Evolutionary conservation across 2,113 vertebrate genomes (phyloP).

Genomic region (Clarias batrachus): DNA sequence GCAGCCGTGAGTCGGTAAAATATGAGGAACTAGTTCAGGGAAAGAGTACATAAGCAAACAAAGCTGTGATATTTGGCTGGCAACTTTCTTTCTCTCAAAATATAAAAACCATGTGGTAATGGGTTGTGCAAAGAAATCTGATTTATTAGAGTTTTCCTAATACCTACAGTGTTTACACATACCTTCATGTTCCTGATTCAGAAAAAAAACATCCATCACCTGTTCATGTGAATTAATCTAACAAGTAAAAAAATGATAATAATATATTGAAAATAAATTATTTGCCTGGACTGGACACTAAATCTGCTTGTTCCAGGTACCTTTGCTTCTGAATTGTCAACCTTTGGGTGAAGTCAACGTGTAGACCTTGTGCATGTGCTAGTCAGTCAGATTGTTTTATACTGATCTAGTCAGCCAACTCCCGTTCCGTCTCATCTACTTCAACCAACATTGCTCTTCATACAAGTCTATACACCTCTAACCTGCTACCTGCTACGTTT

Average conservation of each 20-base stretch:
- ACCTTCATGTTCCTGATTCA: background rate
- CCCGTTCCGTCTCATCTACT: background rate
- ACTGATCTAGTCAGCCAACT: background rate
- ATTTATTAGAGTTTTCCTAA: background rate
- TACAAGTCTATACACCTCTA: background rate
- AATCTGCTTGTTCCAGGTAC: background rate
- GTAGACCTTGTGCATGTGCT: background rate
- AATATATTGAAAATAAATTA: background rate
- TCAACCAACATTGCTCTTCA: background rate
- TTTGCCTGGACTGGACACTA: background rate
- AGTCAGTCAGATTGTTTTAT: background rate
- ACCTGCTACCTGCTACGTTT: background rate
- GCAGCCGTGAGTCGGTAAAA: background rate
- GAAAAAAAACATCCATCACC: background rate
- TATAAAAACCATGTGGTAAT: background rate
- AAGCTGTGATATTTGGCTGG: background rate
- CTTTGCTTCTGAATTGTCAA: background rate
- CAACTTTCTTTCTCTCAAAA: background rate
- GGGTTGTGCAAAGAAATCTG: background rate
- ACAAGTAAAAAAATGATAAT: background rate
- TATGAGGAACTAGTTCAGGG: background rate
- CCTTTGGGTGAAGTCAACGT: background rate
- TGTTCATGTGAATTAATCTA: background rate
- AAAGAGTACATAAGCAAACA: background rate
- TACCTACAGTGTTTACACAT: background rate